phyloP scores from a whole-genome alignment of 2,113 vertebrate genomes.

The Sinocyclocheilus grahami region DNA sequence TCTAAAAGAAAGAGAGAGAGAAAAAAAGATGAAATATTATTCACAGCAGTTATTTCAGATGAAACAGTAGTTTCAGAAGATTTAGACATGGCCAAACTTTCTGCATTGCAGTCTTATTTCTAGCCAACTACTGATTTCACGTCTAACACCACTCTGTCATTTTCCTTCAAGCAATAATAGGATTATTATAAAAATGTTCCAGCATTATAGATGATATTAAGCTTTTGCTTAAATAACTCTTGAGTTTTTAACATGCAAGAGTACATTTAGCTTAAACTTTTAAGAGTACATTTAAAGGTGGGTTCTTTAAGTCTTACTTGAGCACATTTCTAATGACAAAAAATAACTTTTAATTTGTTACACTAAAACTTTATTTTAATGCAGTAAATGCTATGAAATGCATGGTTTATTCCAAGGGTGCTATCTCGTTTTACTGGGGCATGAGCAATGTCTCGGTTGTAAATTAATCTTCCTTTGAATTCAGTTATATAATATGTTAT shows the following conservation, averaged over 20 bases:
- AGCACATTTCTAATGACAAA: neutral
- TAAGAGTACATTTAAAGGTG: neutral
- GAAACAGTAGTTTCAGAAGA: neutral
- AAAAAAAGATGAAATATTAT: neutral
- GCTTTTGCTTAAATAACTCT: neutral
- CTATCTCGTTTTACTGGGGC: neutral
- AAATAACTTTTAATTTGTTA: neutral
- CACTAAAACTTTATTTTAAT: neutral
- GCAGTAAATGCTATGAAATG: neutral
- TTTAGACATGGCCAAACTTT: neutral
- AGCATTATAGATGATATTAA: neutral
- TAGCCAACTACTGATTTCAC: neutral
- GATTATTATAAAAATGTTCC: neutral
- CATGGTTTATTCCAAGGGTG: neutral
- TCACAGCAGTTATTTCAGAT: neutral
- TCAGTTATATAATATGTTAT: too few relatives aligned
- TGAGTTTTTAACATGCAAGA: neutral
- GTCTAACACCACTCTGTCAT: neutral
- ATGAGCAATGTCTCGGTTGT: neutral
- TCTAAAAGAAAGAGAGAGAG: neutral
- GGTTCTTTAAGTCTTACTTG: neutral
- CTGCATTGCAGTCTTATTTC: neutral
- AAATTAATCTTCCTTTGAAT: neutral
- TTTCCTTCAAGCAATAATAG: slow-evolving; percentile 1
- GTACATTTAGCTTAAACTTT: neutral